phyloP scores from a whole-genome alignment of 92 coral and sea anemone species.

The Phymanthus crucifer region DNA sequence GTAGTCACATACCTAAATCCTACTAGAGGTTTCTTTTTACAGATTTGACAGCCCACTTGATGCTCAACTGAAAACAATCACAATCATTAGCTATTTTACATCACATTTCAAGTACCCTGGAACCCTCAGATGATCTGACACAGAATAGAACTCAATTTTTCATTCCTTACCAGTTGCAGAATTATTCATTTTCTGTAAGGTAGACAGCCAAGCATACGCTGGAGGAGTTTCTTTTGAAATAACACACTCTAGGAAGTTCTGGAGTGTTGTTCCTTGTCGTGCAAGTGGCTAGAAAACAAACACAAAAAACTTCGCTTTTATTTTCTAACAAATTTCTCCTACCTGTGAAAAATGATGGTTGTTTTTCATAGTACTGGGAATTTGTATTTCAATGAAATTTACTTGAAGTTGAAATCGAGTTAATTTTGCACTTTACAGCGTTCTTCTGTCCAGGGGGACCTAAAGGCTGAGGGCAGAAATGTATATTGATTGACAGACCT shows the following conservation, averaged over 20 bases:
- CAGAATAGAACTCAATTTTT: no score
- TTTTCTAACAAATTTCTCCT: no score
- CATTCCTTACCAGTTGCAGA: constrained; percentile 74
- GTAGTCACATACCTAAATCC: constrained; percentile 61
- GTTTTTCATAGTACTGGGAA: no score
- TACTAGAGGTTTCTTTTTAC: constrained; percentile 77
- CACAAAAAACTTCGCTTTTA: neutral
- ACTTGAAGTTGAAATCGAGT: no score
- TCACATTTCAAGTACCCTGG: neutral
- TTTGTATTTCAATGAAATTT: no score
- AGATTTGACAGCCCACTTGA: constrained; percentile 83
- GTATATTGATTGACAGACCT: no score
- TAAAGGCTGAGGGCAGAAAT: no score
- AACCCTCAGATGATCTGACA: neutral
- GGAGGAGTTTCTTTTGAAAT: constrained; percentile 85
- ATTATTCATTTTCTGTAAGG: constrained; percentile 86
- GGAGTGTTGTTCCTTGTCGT: constrained; percentile 66
- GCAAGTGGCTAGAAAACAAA: constrained; percentile 57
- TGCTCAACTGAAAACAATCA: constrained; percentile 70
- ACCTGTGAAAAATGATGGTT: no score
- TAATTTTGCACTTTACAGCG: no score
- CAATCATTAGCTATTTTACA: neutral
- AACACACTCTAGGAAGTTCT: constrained; percentile 81
- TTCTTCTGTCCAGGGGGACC: no score
- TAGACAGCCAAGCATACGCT: constrained; percentile 84